Evolutionary conservation across 1,140 invertebrate genomes (phyloP).

Genomic region (Agraylea sexmaculata): DNA sequence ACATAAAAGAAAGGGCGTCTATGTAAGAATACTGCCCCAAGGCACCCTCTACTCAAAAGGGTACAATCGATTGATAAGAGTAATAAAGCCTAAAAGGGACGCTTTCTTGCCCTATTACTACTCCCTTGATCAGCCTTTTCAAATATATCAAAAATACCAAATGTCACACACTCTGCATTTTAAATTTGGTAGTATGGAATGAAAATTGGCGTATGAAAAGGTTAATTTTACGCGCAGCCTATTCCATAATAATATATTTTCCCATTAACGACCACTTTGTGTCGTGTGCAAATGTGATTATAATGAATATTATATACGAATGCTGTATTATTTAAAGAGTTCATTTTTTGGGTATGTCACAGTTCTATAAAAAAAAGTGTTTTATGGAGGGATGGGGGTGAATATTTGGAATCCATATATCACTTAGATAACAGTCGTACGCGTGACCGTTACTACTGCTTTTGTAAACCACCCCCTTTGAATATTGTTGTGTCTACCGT

Average conservation of each 20-base stretch:
- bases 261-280: neutral
- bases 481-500: constrained; percentile 12
- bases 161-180: neutral
- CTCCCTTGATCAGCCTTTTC: too few relatives aligned
- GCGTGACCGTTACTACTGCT: constrained; percentile 9
- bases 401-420: constrained; percentile 14
- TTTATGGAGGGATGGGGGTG: constrained; percentile 5
- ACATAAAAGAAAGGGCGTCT: constrained; percentile 20
- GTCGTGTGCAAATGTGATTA: constrained; percentile 1
- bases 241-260: neutral
- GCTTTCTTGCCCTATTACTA: too few relatives aligned
- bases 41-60: constrained; percentile 12
- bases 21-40: constrained; percentile 12
- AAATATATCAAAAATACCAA: neutral
- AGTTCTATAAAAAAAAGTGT: constrained; percentile 11
- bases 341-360: constrained; percentile 8
- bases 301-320: constrained; percentile 16
- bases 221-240: neutral
- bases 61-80: constrained; percentile 19
- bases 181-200: neutral
- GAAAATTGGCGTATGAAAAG: neutral
- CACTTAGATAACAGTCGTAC: constrained; percentile 15
- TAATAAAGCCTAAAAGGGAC: too few relatives aligned
- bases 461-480: too few relatives aligned
- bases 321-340: constrained; percentile 10